phyloP scores from a whole-genome alignment of 2,797 vertebrate genomes.

The Nannoperca obscura region DNA sequence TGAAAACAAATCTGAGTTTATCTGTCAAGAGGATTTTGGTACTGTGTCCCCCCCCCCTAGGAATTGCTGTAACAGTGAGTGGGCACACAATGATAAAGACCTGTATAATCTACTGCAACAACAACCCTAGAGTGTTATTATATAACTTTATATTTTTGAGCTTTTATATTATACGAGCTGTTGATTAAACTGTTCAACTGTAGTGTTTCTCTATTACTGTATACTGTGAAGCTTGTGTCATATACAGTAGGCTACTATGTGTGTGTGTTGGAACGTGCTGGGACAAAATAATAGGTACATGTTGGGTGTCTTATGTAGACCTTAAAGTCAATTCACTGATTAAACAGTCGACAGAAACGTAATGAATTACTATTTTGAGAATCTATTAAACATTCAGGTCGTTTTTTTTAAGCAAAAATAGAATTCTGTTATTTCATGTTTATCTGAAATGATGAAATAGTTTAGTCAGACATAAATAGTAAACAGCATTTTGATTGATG shows the following conservation, averaged over 20 bases:
- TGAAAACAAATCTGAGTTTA: constrained; percentile 31
- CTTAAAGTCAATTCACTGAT: neutral
- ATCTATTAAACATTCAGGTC: neutral
- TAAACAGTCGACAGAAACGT: rapidly evolving
- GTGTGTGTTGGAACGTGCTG: neutral
- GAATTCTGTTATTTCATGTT: neutral
- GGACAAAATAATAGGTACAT: neutral
- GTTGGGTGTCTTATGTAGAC: neutral
- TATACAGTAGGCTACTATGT: neutral
- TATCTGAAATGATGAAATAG: neutral
- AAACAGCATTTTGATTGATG: neutral
- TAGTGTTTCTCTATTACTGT: neutral
- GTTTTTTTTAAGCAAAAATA: too few species aligned
- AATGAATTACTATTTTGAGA: neutral
- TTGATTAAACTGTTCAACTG: neutral
- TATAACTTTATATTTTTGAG: neutral
- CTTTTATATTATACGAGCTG: neutral
- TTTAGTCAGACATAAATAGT: neutral
- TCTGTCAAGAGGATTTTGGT: constrained; percentile 32
- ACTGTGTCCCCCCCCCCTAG: too few species aligned
- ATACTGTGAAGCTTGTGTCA: neutral
- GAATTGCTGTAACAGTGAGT: constrained; percentile 17
- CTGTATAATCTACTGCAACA: constrained; percentile 15
- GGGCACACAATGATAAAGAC: constrained; percentile 3
- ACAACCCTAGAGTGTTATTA: neutral